A percentile compares a stretch with the other conserved stretches of the same genome.
Evolutionary conservation across 2,113 vertebrate genomes (phyloP).

Genomic region (Calidris pygmaea): DNA sequence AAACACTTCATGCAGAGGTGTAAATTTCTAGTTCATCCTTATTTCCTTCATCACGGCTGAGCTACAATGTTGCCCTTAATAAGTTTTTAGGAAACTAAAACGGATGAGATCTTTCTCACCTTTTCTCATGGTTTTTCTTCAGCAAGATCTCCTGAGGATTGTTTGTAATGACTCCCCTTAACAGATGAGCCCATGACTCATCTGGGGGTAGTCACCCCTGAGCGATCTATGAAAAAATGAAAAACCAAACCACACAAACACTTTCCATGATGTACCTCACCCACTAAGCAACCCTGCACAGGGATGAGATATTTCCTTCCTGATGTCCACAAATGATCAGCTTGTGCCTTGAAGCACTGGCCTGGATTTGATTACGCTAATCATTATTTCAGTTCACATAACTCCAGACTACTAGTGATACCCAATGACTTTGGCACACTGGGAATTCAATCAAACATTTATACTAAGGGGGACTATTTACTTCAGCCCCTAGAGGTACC

Average conservation of each 20-base stretch:
- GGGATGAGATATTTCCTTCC: neutral
- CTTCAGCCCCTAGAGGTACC: conserved; percentile 65
- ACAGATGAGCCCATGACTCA: neutral
- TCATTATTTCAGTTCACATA: conserved; percentile 53
- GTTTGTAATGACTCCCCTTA: neutral
- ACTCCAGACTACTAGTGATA: conserved; percentile 49
- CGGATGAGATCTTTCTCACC: neutral
- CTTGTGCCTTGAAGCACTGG: conserved; percentile 21
- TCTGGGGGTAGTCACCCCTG: neutral
- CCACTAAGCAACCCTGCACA: neutral
- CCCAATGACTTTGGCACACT: conserved; percentile 36
- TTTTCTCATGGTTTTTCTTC: neutral
- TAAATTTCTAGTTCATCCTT: neutral
- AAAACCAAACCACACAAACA: neutral
- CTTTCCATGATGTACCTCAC: neutral
- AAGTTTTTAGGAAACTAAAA: neutral
- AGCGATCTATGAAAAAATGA: neutral
- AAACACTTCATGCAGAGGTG: neutral
- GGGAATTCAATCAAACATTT: conserved; percentile 69
- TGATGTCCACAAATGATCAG: conserved; percentile 10
- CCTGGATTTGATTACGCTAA: conserved; percentile 32
- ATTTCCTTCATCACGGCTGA: neutral
- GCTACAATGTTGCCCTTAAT: neutral
- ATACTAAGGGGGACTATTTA: conserved; percentile 66
- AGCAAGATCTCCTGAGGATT: neutral